Conservation (phyloP, 2,888 invertebrate genomes). For the Trichopria drosophilae region DNA sequence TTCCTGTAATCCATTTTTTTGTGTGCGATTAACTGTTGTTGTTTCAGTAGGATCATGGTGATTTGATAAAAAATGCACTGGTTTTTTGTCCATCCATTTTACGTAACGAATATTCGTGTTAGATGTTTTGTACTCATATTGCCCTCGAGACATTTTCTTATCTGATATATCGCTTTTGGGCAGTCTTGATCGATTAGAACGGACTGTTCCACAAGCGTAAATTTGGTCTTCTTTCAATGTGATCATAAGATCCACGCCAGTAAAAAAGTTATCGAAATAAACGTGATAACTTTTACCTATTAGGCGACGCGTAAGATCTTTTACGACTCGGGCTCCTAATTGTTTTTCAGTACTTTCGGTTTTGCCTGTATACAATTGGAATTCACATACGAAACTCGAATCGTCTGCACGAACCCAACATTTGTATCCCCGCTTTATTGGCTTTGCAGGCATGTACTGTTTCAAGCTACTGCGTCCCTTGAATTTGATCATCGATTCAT, state of each 20-base stretch:
- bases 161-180: conserved; percentile 38
- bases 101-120: conserved; percentile 40
- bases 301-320: conserved; percentile 34
- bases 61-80: conserved; percentile 32
- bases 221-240: conserved; percentile 31
- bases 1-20: conserved; percentile 27
- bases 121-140: conserved; percentile 34
- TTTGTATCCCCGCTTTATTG: conserved; percentile 7
- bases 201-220: conserved; percentile 43
- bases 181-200: conserved; percentile 38
- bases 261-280: conserved; percentile 41
- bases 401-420: not conserved
- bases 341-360: not conserved
- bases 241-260: conserved; percentile 35
- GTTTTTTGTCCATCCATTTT: conserved; percentile 41
- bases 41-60: conserved; percentile 30
- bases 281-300: conserved; percentile 33
- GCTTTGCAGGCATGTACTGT: conserved; percentile 12
- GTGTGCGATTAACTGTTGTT: conserved; percentile 23
- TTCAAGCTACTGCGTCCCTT: conserved; percentile 6
- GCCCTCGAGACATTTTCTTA: conserved; percentile 35
- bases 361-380: conserved; percentile 8
- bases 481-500: conserved; percentile 17
- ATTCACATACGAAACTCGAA: not conserved
- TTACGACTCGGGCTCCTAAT: conserved; percentile 39